Evolutionary conservation across 1,140 invertebrate genomes (phyloP).

Genomic region (Asbolus verrucosus): DNA sequence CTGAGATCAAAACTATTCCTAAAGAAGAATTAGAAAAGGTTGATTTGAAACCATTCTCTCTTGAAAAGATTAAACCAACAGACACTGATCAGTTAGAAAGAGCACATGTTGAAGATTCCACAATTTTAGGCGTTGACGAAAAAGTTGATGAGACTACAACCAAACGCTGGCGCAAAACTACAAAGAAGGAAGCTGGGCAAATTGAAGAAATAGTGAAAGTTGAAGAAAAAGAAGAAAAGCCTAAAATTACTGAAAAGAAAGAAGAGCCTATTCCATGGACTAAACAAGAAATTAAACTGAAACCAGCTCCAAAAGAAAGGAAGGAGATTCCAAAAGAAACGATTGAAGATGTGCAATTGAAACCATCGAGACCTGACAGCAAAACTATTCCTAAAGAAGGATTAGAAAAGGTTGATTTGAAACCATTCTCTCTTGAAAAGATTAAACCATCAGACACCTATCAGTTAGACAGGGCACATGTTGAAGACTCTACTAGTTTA

Average conservation of each 20-base stretch:
- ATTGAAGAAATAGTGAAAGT: conserved; percentile 3
- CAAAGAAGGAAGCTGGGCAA: conserved; percentile 18
- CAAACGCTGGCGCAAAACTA: conserved; percentile 31
- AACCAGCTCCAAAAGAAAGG: conserved; percentile 55
- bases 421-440: conserved; percentile 61
- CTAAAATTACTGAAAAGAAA: conserved; percentile 56
- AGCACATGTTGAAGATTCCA: too few relatives aligned
- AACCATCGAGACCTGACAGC: conserved; percentile 67
- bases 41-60: too few relatives aligned
- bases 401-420: conserved; percentile 65
- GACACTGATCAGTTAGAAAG: conserved; percentile 40
- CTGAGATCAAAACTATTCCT: too few relatives aligned
- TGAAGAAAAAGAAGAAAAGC: conserved; percentile 54
- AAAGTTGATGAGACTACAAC: too few relatives aligned
- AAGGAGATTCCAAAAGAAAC: conserved; percentile 63
- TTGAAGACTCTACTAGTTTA: conserved; percentile 62
- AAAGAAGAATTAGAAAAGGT: too few relatives aligned
- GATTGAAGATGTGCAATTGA: conserved; percentile 67
- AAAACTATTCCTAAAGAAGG: conserved; percentile 60
- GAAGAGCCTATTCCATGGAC: conserved; percentile 62
- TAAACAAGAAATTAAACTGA: conserved; percentile 63
- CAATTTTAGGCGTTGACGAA: too few relatives aligned
- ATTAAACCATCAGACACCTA: conserved; percentile 59
- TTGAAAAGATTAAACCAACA: too few relatives aligned
- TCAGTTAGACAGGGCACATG: conserved; percentile 58